A percentile compares a stretch with the other conserved stretches of the same genome.
Evolutionary conservation across 2,113 vertebrate genomes (phyloP).

Genomic region (Suncus etruscus): DNA sequence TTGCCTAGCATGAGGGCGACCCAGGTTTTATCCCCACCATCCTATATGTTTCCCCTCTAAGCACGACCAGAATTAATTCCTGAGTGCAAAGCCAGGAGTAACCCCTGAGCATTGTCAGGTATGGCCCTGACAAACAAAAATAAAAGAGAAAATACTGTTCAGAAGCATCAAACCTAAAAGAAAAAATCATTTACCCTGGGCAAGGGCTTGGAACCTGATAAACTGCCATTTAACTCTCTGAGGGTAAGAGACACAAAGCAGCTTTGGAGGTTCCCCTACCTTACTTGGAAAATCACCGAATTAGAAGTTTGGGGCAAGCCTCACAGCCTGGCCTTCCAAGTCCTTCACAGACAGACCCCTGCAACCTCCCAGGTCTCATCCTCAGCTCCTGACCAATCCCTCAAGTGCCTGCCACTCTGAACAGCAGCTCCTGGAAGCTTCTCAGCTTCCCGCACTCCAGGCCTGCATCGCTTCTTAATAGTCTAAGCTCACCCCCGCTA

Average conservation of each 20-base stretch:
- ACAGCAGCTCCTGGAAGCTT: not conserved
- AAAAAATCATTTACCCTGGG: not conserved
- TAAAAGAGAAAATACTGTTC: not conserved
- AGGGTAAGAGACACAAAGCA: not conserved
- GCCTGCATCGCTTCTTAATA: not conserved
- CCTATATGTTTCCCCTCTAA: too few species aligned
- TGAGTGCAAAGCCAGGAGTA: too few species aligned
- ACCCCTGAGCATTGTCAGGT: too few species aligned
- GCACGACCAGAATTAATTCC: too few species aligned
- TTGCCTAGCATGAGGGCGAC: not conserved
- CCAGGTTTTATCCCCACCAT: too few species aligned
- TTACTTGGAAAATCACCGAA: slow-evolving; percentile 55
- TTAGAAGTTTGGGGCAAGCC: not conserved
- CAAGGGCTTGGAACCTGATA: not conserved
- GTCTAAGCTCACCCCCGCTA: not conserved
- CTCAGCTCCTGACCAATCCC: not conserved
- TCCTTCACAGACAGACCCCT: not conserved
- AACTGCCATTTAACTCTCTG: slow-evolving; percentile 4
- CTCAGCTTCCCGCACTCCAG: slow-evolving; percentile 20
- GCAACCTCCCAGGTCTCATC: not conserved
- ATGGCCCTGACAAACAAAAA: too few species aligned
- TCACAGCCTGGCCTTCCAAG: not conserved
- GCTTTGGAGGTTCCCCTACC: not conserved
- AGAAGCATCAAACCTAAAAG: not conserved
- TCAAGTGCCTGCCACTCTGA: not conserved